phyloP scores from a whole-genome alignment of 1,140 invertebrate genomes.

The Neodiprion pinetum region DNA sequence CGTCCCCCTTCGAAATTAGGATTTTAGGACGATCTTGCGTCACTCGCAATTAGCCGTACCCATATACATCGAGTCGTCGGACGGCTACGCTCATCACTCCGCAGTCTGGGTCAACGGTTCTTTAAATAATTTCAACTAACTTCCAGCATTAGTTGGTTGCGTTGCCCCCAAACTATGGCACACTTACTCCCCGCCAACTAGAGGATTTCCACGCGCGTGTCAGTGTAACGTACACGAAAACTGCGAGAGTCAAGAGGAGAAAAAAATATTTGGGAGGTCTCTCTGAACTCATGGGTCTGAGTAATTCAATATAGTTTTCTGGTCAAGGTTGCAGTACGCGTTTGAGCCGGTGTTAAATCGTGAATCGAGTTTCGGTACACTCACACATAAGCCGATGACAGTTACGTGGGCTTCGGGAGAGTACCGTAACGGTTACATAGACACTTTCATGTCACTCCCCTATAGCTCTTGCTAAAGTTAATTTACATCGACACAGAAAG shows the following conservation, averaged over 20 bases:
- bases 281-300: not conserved
- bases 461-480: not conserved
- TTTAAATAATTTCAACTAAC: no score
- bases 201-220: no score
- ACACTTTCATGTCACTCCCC: constrained; percentile 42
- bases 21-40: constrained; percentile 37
- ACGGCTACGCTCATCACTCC: not conserved
- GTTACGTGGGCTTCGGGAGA: constrained; percentile 40
- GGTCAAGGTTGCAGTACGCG: no score
- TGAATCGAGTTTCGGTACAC: not conserved
- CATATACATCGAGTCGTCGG: not conserved
- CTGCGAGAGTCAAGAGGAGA: not conserved
- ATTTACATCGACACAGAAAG: no score
- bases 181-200: no score
- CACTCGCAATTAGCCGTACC: constrained; percentile 25
- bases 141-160: no score
- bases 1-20: constrained; percentile 31
- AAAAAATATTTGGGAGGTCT: not conserved
- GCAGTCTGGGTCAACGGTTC: no score
- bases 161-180: no score
- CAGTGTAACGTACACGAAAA: no score
- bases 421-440: constrained; percentile 55
- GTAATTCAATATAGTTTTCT: not conserved
- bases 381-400: not conserved
- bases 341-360: no score